Conservation (phyloP, 2,113 vertebrate species). For the Panthera leo region DNA sequence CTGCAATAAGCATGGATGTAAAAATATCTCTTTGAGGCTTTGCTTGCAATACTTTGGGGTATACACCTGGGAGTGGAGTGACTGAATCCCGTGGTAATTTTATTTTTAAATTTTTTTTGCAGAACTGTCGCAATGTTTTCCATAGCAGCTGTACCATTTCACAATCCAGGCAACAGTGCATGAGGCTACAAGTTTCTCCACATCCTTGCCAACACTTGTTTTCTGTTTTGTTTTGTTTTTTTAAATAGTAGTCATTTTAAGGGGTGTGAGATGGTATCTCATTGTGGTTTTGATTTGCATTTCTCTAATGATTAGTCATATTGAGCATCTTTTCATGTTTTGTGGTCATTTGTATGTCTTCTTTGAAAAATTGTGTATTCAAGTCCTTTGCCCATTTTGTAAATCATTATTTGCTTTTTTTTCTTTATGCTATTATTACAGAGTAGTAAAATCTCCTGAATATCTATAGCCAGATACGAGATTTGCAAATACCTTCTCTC, state of each 20-base stretch:
- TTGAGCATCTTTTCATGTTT: not conserved
- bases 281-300: not conserved
- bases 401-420: not conserved
- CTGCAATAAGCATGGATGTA: not conserved
- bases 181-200: not conserved
- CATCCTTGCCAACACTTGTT: not conserved
- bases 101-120: not conserved
- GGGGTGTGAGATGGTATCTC: not conserved
- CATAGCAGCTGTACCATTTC: not conserved
- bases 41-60: not conserved
- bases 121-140: not conserved
- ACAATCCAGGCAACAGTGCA: not conserved
- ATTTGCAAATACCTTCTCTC: not conserved
- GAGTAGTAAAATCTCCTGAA: not conserved
- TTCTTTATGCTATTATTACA: not conserved
- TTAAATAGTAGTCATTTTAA: not conserved
- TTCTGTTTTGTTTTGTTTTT: not conserved
- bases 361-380: not conserved
- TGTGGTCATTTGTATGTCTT: not conserved
- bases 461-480: not conserved
- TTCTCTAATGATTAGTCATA: not conserved
- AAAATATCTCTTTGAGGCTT: not conserved
- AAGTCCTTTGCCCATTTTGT: not conserved
- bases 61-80: not conserved
- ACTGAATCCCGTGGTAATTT: not conserved